Percentiles rank a stretch among this genome's conserved stretches.
Conservation (phyloP, 2,113 vertebrate genomes). For the Trichechus manatus region DNA sequence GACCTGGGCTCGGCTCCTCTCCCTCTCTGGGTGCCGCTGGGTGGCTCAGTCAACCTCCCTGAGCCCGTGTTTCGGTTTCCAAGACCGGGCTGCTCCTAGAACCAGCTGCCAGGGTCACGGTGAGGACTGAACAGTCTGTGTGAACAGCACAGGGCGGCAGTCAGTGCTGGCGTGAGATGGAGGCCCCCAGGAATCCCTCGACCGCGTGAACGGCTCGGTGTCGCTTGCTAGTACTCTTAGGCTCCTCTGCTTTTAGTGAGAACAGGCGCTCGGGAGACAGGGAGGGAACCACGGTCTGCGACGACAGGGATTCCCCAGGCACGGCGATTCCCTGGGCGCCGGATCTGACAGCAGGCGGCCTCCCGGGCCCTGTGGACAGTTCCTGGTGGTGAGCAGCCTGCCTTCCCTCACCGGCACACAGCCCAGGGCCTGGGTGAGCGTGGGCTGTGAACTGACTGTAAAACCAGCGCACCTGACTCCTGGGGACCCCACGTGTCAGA, state of each 20-base stretch:
- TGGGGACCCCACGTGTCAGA: too few relatives aligned
- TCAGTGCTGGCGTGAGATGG: background rate
- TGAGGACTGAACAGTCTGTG: too few relatives aligned
- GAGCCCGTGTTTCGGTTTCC: background rate
- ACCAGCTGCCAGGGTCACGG: background rate
- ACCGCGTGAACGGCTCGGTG: fast-evolving
- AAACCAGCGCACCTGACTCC: too few relatives aligned
- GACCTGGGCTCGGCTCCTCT: too few relatives aligned
- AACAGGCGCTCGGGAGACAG: too few relatives aligned
- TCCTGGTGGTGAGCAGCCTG: background rate
- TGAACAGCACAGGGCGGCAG: fast-evolving
- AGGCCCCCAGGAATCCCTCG: fast-evolving
- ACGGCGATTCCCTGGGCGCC: fast-evolving
- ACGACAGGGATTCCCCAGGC: background rate
- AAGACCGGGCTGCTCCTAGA: background rate
- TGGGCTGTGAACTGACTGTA: background rate
- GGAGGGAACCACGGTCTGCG: background rate
- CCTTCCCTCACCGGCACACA: too few relatives aligned
- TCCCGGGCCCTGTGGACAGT: fast-evolving
- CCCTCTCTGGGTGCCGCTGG: background rate
- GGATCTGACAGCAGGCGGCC: background rate
- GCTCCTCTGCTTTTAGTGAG: background rate
- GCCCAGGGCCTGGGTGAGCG: fast-evolving
- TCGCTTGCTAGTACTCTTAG: background rate
- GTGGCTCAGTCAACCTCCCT: background rate